These are phyloP conservation scores for Hassar affinis DNA, from an alignment of 2,113 vertebrate genomes.

Conservation along the genomic window DNA sequence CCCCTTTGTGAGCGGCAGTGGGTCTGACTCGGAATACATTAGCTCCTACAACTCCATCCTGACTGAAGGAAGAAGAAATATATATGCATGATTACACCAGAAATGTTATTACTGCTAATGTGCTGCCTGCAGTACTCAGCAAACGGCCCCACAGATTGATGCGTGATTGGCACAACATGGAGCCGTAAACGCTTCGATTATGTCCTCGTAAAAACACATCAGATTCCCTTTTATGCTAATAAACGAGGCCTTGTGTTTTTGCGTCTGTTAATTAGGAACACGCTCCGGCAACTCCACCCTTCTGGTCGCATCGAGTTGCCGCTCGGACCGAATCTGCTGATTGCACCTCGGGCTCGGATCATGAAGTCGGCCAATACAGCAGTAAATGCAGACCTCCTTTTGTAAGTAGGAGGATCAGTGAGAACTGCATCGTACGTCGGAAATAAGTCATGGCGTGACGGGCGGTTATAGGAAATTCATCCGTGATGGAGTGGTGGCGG, in stretches of 20 bases:
- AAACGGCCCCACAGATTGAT: constrained; percentile 59
- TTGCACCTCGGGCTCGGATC: constrained; percentile 36
- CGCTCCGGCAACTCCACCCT: constrained; percentile 58
- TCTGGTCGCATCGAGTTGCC: constrained; percentile 57
- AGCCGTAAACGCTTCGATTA: constrained; percentile 69
- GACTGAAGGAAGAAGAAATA: constrained; percentile 76
- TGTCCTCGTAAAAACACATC: constrained; percentile 54
- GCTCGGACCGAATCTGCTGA: constrained; percentile 51
- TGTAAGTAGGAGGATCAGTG: background rate
- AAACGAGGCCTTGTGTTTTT: constrained; percentile 50
- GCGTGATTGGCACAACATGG: constrained; percentile 68
- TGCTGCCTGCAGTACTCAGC: constrained; percentile 66
- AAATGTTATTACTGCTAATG: constrained; percentile 78
- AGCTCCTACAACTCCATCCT: constrained; percentile 88
- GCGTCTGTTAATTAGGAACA: constrained; percentile 64
- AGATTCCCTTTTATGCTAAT: constrained; percentile 60
- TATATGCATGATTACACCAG: constrained; percentile 86
- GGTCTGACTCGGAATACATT: constrained; percentile 95
- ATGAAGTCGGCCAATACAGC: constrained; percentile 32
- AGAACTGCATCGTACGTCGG: background rate
- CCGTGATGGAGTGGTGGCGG: background rate
- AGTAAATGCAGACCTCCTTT: constrained; percentile 10
- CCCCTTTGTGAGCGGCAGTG: constrained; percentile 84
- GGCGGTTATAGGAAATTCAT: background rate
- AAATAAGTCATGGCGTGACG: background rate